Conservation (phyloP, 2,888 invertebrate species). For the Drosophila atroscutellata region DNA sequence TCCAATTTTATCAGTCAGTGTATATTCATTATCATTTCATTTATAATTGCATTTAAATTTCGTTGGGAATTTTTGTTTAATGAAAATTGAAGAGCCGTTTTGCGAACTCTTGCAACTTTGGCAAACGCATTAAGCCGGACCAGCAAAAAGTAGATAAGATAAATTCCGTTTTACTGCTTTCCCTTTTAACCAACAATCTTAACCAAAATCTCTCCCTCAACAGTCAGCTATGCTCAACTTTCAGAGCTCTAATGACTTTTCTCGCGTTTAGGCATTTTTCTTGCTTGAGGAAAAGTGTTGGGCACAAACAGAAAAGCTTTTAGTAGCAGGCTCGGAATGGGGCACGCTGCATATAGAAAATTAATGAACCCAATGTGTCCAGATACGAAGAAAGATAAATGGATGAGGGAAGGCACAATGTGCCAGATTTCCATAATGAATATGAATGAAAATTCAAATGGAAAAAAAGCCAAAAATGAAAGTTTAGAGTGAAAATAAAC, state of each 20-base stretch:
- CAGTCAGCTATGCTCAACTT: slow-evolving; percentile 13
- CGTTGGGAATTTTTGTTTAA: not conserved
- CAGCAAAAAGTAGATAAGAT: slow-evolving; percentile 36
- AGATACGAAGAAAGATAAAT: slow-evolving; percentile 23
- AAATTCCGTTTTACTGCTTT: slow-evolving; percentile 42
- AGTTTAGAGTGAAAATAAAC: not conserved
- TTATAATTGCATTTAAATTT: not conserved
- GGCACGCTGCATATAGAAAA: slow-evolving; percentile 30
- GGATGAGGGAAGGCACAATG: slow-evolving; percentile 20
- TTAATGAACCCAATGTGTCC: slow-evolving; percentile 46
- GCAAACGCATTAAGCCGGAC: slow-evolving; percentile 11
- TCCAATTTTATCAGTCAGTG: not conserved
- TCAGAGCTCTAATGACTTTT: slow-evolving; percentile 48
- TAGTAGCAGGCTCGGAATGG: slow-evolving; percentile 4
- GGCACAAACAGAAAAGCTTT: slow-evolving; percentile 22
- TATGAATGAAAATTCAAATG: slow-evolving; percentile 32
- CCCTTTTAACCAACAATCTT: not conserved
- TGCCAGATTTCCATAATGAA: slow-evolving; percentile 42
- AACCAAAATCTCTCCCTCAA: no score
- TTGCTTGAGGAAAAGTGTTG: slow-evolving; percentile 13
- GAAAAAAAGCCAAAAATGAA: not conserved
- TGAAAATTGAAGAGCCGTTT: slow-evolving; percentile 1
- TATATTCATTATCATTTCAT: not conserved
- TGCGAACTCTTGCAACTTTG: not conserved
- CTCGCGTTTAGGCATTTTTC: not conserved